A percentile compares a stretch with the other conserved stretches of the same genome.
Evolutionary conservation across 2,113 vertebrate species (phyloP).

Genomic region (Oreocharis arfaki): DNA sequence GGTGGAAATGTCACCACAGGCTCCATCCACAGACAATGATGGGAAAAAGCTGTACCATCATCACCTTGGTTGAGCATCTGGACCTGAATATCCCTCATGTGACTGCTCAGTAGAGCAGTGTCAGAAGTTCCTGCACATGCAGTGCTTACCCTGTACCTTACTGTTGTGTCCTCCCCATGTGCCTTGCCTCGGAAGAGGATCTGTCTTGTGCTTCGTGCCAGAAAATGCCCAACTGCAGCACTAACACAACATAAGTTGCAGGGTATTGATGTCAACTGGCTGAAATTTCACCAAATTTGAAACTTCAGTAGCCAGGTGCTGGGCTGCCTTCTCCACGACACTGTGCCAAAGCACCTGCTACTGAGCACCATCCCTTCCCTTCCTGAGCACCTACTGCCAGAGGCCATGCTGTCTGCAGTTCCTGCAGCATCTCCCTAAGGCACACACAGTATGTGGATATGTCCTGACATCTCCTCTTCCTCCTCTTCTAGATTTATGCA

Average conservation of each 20-base stretch:
- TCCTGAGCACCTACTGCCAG: neutral
- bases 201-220: neutral
- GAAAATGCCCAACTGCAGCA: neutral
- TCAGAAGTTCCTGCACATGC: neutral
- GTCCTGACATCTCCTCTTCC: neutral
- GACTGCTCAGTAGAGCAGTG: neutral
- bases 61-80: neutral
- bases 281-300: neutral
- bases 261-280: neutral
- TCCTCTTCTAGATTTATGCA: neutral
- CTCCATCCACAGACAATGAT: rapidly evolving
- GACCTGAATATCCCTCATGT: rapidly evolving
- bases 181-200: neutral
- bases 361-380: neutral
- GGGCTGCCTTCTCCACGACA: neutral
- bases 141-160: neutral
- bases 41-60: neutral
- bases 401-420: neutral
- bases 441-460: neutral
- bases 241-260: neutral
- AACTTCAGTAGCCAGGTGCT: neutral
- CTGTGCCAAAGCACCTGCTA: conserved; percentile 1
- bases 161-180: neutral
- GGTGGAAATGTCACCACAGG: neutral
- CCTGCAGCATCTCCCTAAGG: neutral